Base-by-base conservation (phyloP, 2,888 invertebrate species). In the Torymus auratus region DNA sequence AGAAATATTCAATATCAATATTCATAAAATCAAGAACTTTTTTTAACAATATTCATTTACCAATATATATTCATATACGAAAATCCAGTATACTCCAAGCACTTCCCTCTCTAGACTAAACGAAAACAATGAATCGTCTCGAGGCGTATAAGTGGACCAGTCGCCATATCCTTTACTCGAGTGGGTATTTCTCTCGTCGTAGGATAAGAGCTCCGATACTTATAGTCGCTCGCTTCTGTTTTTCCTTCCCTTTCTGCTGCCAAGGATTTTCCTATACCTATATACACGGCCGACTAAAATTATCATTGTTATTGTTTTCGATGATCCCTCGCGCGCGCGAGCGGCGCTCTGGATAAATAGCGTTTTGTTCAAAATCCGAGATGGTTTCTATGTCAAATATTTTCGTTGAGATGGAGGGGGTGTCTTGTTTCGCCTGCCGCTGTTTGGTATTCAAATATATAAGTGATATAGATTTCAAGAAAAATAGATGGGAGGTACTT, bases 301-400 rank as follows among this genome's bases (percentile, higher is more conserved):
- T 65, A 77, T 23, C 58, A 20, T 13, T 77, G 76, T 65, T 76
- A 13, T 69, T 77, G 64, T 70, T 77, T 77, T 72, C 58, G n/a
- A 12, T 17, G 77, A 78, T 77, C 50, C 23, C 23, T 52, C 52
- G 28, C 28, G 28, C 28, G 2, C 4, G 28, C 28, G 28, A 4
- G 4, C 28, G 28, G 28, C 28, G 7, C 28, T 28, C 60, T 41
- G 12, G n/a, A 62, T 55, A 65, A 20, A 62, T 4, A 67, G 52
- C 11, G 15, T 64, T 20, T 52, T 41, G 20, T 53, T 28, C 3
- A 28, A 28, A 28, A 28, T 2, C 28, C 28, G 28, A 28, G 28
- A 28, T 28, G 28, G 28, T 28, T 50, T 55, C 58, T 5, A 28
- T 15, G 52, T 41, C 14, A 76, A 70, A 77, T 77, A 70, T 77